Evolutionary conservation across 2,888 invertebrate species (phyloP).

Genomic region (Reticulitermes lucifugus): DNA sequence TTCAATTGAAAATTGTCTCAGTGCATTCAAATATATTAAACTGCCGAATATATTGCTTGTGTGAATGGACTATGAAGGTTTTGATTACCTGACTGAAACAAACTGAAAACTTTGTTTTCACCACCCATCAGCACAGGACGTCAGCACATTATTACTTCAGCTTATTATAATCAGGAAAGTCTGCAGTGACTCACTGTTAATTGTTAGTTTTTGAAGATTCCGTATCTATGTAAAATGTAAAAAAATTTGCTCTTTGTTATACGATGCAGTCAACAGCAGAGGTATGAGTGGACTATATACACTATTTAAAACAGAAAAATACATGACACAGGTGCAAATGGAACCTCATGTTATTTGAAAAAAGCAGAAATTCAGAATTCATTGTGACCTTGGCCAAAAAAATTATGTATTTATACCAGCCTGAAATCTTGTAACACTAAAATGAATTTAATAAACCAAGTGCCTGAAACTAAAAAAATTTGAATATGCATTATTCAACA

Average conservation of each 20-base stretch:
- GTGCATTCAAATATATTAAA: not conserved
- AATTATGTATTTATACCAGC: no score
- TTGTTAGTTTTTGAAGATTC: not conserved
- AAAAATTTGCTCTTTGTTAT: not conserved
- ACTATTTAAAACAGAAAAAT: no score
- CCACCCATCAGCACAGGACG: no score
- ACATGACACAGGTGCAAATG: no score
- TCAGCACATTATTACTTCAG: not conserved
- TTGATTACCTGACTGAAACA: no score
- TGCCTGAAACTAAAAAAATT: not conserved
- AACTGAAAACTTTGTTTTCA: no score
- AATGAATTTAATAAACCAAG: not conserved
- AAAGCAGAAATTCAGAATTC: no score
- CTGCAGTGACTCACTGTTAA: not conserved
- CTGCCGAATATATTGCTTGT: not conserved
- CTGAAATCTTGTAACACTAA: no score
- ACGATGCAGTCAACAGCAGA: no score
- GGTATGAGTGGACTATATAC: no score
- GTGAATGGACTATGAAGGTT: not conserved
- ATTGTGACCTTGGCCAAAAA: no score
- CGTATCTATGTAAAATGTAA: not conserved
- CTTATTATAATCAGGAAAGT: not conserved
- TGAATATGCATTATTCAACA: not conserved
- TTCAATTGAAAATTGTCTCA: not conserved
- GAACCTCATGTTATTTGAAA: no score